phyloP scores from a whole-genome alignment of 1,140 invertebrate species.

The Trichoplusia ni region DNA sequence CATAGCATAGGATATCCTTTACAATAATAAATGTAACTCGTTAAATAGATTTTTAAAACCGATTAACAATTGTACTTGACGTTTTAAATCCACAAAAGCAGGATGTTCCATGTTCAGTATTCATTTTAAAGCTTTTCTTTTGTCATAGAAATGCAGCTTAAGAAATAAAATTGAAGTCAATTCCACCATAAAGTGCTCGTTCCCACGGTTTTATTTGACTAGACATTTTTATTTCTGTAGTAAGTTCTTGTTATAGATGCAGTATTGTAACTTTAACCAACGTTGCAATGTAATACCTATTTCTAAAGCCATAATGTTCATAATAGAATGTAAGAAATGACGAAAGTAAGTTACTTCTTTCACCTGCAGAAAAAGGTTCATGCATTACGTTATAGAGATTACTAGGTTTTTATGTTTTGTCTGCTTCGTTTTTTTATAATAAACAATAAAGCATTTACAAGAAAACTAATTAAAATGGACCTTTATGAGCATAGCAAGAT shows the following conservation, averaged over 20 bases:
- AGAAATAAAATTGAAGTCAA: too few species aligned
- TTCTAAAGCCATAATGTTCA: background rate
- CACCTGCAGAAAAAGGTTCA: background rate
- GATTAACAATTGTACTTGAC: too few species aligned
- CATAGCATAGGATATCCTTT: too few species aligned
- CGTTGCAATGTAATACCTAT: background rate
- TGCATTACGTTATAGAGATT: conserved; percentile 4
- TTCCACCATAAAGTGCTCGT: background rate
- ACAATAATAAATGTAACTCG: too few species aligned
- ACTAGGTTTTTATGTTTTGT: conserved; percentile 20
- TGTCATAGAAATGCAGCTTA: too few species aligned
- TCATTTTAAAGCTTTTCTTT: too few species aligned
- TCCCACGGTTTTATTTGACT: conserved; percentile 8
- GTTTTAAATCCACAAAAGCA: too few species aligned
- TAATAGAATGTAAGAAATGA: background rate
- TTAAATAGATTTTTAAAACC: too few species aligned
- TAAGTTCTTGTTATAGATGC: background rate
- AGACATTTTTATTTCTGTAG: background rate
- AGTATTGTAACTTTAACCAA: background rate
- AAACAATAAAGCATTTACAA: conserved; percentile 11
- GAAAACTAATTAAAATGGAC: too few species aligned
- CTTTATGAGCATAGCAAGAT: too few species aligned
- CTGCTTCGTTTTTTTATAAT: background rate
- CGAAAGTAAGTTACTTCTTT: background rate
- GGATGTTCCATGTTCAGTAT: too few species aligned